Evolutionary conservation across 2,888 invertebrate species (phyloP), one percentile per base, ranked within the genome.

Genomic region (Callinectes sapidus): DNA sequence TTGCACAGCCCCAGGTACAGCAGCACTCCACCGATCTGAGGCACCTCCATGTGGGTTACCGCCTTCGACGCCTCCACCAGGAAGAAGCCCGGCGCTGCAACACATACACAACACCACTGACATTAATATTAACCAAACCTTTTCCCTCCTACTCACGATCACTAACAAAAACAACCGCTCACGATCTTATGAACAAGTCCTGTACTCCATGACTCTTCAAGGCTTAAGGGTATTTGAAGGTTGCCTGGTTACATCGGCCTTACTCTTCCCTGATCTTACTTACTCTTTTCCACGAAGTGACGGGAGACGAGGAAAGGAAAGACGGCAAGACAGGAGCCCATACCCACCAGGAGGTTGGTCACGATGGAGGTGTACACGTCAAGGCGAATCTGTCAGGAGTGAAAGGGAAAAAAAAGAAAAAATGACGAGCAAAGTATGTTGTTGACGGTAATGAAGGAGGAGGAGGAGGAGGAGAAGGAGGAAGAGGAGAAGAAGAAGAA

Each of bases 61-160:
- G 94, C 92, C 81, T 81, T 90, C 3, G 94, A 94, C 32, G 91
- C 89, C 14, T 91, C 61, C 35, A 92, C 90, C 35, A 94, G 91
- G 85, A 92, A 94, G 91, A 90, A 94, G 1, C 94, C 94, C 6
- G 91, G 91, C 23, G 88, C 92, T 93, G 93, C 23, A 28, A n/a
- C 81, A 81, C 81, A 81, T 16, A 81, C 28, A n/a, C 14, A 81
- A 81, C 32, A 35, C 13, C 35, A 16, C 3, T 81, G 1, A 81
- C 81, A 32, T 35, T 18, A 6, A 10, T 48, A 48, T 48, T 10
- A 48, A 48, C 8, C 10, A 48, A 48, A 8, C 48, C 48, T 48
- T 48, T 48, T 48, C 48, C 48, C 48, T 48, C 48, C 48, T 10
- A 48, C 48, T 48, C 48, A n/a, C n/a, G n/a, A n/a, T n/a, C n/a